Percentiles rank a stretch among this genome's conserved stretches.
These are phyloP conservation scores for Drosophila melanocephala DNA, from an alignment of 2,888 invertebrate species.

Conservation along the genomic window DNA sequence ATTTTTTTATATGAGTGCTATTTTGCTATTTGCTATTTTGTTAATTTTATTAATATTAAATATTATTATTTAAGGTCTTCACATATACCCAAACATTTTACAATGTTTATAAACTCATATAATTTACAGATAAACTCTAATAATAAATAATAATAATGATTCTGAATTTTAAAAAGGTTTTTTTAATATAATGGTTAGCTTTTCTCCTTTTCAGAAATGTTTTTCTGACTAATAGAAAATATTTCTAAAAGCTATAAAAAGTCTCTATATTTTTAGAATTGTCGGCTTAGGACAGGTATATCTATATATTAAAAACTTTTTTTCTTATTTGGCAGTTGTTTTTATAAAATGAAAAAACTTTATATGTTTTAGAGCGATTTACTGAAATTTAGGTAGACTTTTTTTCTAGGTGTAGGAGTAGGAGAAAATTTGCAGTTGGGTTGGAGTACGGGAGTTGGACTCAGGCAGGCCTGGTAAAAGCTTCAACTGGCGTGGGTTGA, in stretches of 20 bases:
- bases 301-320: not conserved
- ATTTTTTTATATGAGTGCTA: not conserved
- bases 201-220: not conserved
- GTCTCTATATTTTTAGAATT: not conserved
- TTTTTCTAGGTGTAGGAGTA: not conserved
- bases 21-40: not conserved
- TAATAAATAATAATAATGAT: not conserved
- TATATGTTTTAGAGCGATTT: not conserved
- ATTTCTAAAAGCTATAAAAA: not conserved
- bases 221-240: not conserved
- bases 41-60: not conserved
- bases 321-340: not conserved
- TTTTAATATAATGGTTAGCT: too few relatives aligned
- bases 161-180: not conserved
- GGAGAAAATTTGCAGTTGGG: conserved; percentile 7
- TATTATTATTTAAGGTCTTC: not conserved
- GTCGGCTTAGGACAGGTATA: not conserved
- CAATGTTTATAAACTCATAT: not conserved
- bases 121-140: not conserved
- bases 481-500: conserved; percentile 57
- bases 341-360: not conserved
- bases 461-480: conserved; percentile 19
- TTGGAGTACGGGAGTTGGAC: not conserved
- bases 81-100: not conserved
- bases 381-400: not conserved